Base-by-base conservation (phyloP, 2,888 invertebrate genomes). In the Pandemis cinnamomeana region DNA sequence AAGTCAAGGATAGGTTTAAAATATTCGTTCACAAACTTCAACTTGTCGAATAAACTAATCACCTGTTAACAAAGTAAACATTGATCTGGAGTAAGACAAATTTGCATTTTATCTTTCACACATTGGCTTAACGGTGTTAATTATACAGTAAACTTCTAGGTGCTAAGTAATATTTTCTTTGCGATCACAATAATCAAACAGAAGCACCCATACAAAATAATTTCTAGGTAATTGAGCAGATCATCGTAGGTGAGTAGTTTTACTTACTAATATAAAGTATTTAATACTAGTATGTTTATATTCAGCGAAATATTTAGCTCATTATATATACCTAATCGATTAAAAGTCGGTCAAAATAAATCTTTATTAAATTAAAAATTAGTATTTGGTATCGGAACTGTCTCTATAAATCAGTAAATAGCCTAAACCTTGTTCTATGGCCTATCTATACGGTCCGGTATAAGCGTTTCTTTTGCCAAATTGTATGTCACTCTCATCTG, bases 61-160 rank as follows among this genome's bases (percentile, higher is more conserved):
- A n/a, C n/a, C 27, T 46, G 61, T 69, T 41, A 61, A 58, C 13
- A 36, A 61, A 61, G 61, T 60, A 36, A 69, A 69, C 58, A 61
- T 69, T 60, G 55, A 61, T 44, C 36, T 27, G 46, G 48, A 42
- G 48, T 60, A 60, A 20, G 46, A 15, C 27, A 58, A 60, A 70
- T 61, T 36, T 51, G 36, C 60, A 41, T 70, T 70, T 36, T 51
- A 41, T 51, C 15, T 46, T 11, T 44, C 20, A 53, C 75, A 48
- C 55, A 48, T 70, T 53, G 11, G 67, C 36, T 67, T 67, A 55
- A 15, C 67, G 41, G 41, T 67, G 67, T 67, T 67, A 67, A 55
- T 67, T 42, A 51, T 53, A 15, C 53, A 41, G 51, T 53, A 55
- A 67, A 67, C 53, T 42, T 53, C 15, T 20, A 53, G 41, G 53